Evolutionary conservation across 2,888 invertebrate species (phyloP).

Genomic region (Schrankia costaestrigalis): DNA sequence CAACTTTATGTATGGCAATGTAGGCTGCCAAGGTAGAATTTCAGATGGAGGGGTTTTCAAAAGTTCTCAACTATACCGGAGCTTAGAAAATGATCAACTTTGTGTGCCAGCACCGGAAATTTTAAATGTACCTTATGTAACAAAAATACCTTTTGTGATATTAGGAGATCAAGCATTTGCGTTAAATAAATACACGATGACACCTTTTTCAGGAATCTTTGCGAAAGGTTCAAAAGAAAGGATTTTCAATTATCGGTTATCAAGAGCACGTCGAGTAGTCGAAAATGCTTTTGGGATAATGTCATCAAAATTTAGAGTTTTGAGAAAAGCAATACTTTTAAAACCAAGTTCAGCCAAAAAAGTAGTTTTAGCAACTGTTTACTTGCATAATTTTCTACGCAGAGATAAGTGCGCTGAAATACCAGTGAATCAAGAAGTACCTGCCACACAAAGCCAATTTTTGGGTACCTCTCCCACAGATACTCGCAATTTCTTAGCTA

Average conservation of each 20-base stretch:
- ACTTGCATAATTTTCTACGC: not conserved
- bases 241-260: too few species aligned
- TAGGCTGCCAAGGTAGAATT: constrained; percentile 17
- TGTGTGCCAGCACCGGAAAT: too few species aligned
- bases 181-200: constrained; percentile 13
- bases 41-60: constrained; percentile 18
- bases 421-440: not conserved
- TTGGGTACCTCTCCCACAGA: not conserved
- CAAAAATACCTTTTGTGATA: constrained; percentile 17
- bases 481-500: constrained; percentile 1
- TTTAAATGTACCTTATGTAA: constrained; percentile 18
- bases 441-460: not conserved
- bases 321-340: too few species aligned
- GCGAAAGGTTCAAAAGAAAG: too few species aligned
- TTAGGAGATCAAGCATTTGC: constrained; percentile 20
- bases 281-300: too few species aligned
- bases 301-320: too few species aligned
- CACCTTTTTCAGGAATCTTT: constrained; percentile 17
- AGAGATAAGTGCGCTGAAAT: not conserved
- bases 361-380: constrained; percentile 2
- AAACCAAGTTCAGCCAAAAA: too few species aligned
- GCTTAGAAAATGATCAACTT: constrained; percentile 16
- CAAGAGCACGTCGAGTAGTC: too few species aligned
- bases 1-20: constrained; percentile 18
- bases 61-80: constrained; percentile 15